Percentiles rank a stretch among this genome's conserved stretches.
Evolutionary conservation across 1,140 invertebrate species (phyloP).

Genomic region (Anadara kagoshimensis): DNA sequence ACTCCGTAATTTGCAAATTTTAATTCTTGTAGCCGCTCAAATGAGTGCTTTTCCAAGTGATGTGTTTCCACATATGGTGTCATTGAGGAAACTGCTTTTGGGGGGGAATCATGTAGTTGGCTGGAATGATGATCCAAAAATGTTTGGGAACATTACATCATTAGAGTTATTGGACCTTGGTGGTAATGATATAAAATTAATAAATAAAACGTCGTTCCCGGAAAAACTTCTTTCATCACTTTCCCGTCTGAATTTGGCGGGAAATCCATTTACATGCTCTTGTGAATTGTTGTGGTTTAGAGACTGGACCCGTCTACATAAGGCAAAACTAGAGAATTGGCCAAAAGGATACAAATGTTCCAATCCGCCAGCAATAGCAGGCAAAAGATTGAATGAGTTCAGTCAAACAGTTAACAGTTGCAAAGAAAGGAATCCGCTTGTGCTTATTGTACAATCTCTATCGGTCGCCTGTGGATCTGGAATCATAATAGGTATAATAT

Average conservation of each 20-base stretch:
- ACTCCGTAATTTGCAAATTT: constrained; percentile 6
- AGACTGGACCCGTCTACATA: constrained; percentile 11
- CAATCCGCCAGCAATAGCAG: constrained; percentile 13
- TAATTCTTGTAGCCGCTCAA: constrained; percentile 1
- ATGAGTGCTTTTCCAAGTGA: constrained; percentile 12
- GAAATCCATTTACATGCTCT: constrained; percentile 28
- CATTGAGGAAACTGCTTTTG: constrained; percentile 4
- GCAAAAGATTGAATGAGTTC: neutral
- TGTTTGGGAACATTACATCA: constrained; percentile 3
- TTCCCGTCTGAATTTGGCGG: constrained; percentile 4
- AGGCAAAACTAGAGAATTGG: neutral
- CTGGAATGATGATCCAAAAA: constrained; percentile 13
- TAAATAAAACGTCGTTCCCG: constrained; percentile 28
- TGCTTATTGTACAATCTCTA: neutral
- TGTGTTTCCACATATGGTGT: constrained; percentile 3
- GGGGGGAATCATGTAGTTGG: constrained; percentile 1
- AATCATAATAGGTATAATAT: neutral
- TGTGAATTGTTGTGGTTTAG: constrained; percentile 28
- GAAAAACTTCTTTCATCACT: constrained; percentile 1
- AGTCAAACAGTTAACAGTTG: constrained; percentile 5
- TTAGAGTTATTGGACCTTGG: constrained; percentile 14
- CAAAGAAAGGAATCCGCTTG: neutral
- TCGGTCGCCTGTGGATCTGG: neutral
- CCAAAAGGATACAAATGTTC: constrained; percentile 11
- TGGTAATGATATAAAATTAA: constrained; percentile 22